These are phyloP conservation scores for Galeruca laticollis DNA, from an alignment of 2,888 invertebrate species.

Conservation along the genomic window DNA sequence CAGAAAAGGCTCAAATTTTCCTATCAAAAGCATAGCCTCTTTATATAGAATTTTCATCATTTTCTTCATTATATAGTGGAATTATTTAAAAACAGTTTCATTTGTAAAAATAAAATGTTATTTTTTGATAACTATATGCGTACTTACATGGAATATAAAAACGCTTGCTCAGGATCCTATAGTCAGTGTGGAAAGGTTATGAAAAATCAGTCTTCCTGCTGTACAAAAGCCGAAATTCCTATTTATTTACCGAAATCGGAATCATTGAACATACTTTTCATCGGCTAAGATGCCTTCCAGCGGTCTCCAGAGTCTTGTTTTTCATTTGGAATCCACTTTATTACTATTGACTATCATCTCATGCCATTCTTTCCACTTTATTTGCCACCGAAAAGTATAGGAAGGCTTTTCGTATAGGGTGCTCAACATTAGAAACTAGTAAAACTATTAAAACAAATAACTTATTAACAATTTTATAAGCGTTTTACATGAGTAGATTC, in stretches of 20 bases:
- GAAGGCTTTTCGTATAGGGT: not conserved
- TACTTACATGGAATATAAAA: too few relatives aligned
- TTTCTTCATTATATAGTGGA: too few relatives aligned
- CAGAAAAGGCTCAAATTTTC: too few relatives aligned
- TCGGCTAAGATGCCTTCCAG: not conserved
- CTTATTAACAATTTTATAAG: not conserved
- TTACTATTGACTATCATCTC: constrained; percentile 4
- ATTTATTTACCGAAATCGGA: constrained; percentile 11
- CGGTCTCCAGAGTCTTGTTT: constrained; percentile 10
- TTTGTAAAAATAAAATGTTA: too few relatives aligned
- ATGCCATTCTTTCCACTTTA: constrained; percentile 6
- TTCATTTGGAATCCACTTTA: constrained; percentile 1
- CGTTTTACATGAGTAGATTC: too few relatives aligned
- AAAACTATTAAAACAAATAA: not conserved
- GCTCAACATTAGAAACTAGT: not conserved
- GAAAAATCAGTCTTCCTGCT: too few relatives aligned
- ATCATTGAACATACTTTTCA: not conserved
- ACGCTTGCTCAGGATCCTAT: not conserved
- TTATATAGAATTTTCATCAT: too few relatives aligned
- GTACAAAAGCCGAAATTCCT: not conserved
- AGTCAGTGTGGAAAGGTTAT: too few relatives aligned
- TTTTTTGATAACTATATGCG: too few relatives aligned
- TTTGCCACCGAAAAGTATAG: not conserved
- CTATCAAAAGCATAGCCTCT: too few relatives aligned
- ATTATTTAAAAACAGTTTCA: too few relatives aligned